Base-by-base conservation (phyloP, 2,888 invertebrate species). In the Sminthurinus aureus region DNA sequence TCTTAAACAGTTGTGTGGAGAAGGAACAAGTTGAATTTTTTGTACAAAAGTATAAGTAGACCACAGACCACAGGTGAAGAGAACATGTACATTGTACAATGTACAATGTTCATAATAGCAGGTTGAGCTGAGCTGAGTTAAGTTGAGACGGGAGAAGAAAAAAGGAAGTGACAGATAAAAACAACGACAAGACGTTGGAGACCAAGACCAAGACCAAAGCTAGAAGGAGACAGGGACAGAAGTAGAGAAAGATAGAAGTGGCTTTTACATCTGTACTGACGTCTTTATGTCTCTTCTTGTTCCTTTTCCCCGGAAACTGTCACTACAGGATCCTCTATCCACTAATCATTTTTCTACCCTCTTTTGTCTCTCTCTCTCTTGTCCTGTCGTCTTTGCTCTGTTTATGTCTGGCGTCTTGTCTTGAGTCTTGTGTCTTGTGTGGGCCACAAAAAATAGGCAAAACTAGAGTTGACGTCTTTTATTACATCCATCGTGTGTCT, bases 381-480 rank as follows among this genome's bases (percentile, higher is more conserved):
- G 58, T 18, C 13, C 38, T 38, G 38, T 38, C 38, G 38, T 38
- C 38, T 38, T 4, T 6, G 3, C 38, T 38, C 3, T 38, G 38
- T 38, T 38, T 38, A 38, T 38, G 1, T 38, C 38, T n/a, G n/a
- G n/a, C n/a, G n/a, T n/a, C n/a, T n/a, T n/a, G n/a, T n/a, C n/a
- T n/a, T n/a, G n/a, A n/a, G n/a, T 38, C 38, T 38, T 38, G 38
- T 38, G 38, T 38, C 38, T 38, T 38, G 38, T 38, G 38, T 1
- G 6, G 38, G 6, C 69, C 73, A 73, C 26, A 73, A 73, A 15
- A 15, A 73, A 73, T 73, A 20, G 15, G 73, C 3, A 73, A 38
- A 24, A 73, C 26, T 1, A 24, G 73, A 73, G 73, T 24, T 24
- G 73, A 73, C 73, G 38, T 24, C 24, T 73, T 73, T 73, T 73